phyloP scores from a whole-genome alignment of 1,140 invertebrate genomes.

The Drosophila seguyi region DNA sequence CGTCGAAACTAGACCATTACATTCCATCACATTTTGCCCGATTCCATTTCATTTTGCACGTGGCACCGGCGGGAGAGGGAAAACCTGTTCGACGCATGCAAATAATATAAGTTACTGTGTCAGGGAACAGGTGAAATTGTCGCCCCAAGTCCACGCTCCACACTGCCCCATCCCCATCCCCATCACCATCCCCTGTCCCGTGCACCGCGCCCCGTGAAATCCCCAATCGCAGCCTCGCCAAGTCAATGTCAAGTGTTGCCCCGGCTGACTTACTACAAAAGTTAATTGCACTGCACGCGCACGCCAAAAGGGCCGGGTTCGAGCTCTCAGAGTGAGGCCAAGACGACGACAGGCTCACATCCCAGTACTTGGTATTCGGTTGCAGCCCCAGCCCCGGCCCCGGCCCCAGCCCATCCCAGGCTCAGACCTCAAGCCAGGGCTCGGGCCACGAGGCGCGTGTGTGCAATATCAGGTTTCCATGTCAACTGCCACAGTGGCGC shows the following conservation, averaged over 20 bases:
- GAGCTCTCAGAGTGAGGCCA: conserved; percentile 8
- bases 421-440: conserved; percentile 16
- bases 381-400: neutral
- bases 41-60: conserved; percentile 15
- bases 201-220: neutral
- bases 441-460: conserved; percentile 58
- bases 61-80: neutral
- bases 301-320: conserved; percentile 65
- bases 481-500: conserved; percentile 62
- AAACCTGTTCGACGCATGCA: conserved; percentile 62
- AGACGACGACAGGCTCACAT: conserved; percentile 36
- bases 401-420: neutral
- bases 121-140: conserved; percentile 84
- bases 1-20: conserved; percentile 12
- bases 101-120: conserved; percentile 85
- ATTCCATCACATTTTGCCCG: neutral
- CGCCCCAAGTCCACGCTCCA: conserved; percentile 42
- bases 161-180: neutral
- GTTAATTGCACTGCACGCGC: conserved; percentile 82
- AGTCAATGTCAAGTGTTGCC: conserved; percentile 82
- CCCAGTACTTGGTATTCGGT: conserved; percentile 8
- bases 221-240: conserved; percentile 6
- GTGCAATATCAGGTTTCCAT: conserved; percentile 82
- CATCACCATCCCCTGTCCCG: neutral
- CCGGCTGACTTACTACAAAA: conserved; percentile 76